A percentile compares a stretch with the other conserved stretches of the same genome.
These are phyloP conservation scores for Cydia pomonella DNA, from an alignment of 1,140 invertebrate species.

Conservation along the genomic window DNA sequence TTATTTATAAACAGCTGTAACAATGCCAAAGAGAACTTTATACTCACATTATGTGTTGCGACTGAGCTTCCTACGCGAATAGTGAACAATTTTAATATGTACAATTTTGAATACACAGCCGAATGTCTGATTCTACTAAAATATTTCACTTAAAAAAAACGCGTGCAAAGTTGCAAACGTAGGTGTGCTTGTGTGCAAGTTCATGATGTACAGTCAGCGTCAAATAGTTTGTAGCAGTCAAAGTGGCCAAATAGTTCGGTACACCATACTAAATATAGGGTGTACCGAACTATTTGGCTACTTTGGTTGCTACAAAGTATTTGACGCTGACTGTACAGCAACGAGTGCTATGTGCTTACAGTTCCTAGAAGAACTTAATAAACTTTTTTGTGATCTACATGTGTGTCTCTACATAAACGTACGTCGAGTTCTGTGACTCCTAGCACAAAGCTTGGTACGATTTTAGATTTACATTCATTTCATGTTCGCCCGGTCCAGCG, in stretches of 20 bases:
- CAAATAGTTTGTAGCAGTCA: too few species aligned
- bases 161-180: neutral
- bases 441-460: neutral
- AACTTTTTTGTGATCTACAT: too few species aligned
- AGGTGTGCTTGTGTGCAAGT: neutral
- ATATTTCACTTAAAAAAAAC: neutral
- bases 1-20: constrained; percentile 25
- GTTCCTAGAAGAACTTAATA: neutral
- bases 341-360: too few species aligned
- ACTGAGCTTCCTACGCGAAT: constrained; percentile 2
- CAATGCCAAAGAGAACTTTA: constrained; percentile 22
- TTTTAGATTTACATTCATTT: constrained; percentile 14
- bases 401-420: neutral
- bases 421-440: neutral
- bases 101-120: neutral
- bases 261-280: too few species aligned
- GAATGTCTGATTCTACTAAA: neutral
- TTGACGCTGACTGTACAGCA: too few species aligned
- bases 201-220: neutral
- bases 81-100: neutral
- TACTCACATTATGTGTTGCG: constrained; percentile 1
- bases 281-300: too few species aligned
- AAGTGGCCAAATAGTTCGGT: too few species aligned
- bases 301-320: too few species aligned
- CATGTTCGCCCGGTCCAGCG: constrained; percentile 13